phyloP scores from a whole-genome alignment of 1,140 invertebrate genomes.

The Rhynchophorus ferrugineus region DNA sequence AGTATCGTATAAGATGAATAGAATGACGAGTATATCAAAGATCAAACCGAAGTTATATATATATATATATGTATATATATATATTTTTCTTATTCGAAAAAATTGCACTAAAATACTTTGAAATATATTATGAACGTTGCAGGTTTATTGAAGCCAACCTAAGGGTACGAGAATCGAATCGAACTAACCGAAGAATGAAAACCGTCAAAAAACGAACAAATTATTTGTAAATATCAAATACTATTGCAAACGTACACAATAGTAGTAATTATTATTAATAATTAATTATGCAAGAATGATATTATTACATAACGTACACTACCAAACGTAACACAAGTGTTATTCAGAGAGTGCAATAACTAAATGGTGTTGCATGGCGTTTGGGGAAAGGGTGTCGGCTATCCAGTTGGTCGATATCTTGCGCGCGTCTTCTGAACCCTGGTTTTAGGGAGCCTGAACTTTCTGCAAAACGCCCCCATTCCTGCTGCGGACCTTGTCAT shows the following conservation, averaged over 20 bases:
- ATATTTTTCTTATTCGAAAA: slow-evolving; percentile 19
- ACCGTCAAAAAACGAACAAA: slow-evolving; percentile 39
- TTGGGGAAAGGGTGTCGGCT: slow-evolving; percentile 40
- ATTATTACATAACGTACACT: slow-evolving; percentile 46
- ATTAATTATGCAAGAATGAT: slow-evolving; percentile 45
- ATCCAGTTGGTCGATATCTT: slow-evolving; percentile 37
- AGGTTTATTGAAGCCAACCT: slow-evolving; percentile 38
- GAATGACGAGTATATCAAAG: slow-evolving; percentile 28
- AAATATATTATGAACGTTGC: slow-evolving; percentile 36
- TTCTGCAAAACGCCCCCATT: slow-evolving; percentile 22
- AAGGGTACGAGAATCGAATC: slow-evolving; percentile 30
- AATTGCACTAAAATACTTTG: slow-evolving; percentile 37
- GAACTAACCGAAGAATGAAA: slow-evolving; percentile 36
- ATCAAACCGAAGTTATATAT: slow-evolving; percentile 19
- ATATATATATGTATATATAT: slow-evolving; percentile 11
- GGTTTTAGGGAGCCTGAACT: slow-evolving; percentile 11
- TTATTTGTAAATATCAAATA: slow-evolving; percentile 36
- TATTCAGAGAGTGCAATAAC: slow-evolving; percentile 45
- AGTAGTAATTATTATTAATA: slow-evolving; percentile 43
- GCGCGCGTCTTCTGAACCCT: slow-evolving; percentile 32
- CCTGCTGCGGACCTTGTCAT: slow-evolving; percentile 6
- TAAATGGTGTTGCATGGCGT: slow-evolving; percentile 42
- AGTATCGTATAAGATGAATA: slow-evolving; percentile 27
- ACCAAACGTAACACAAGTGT: slow-evolving; percentile 45
- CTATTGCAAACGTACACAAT: slow-evolving; percentile 42